Conservation (phyloP, 2,888 invertebrate genomes). For the Aphodius sticticus region DNA sequence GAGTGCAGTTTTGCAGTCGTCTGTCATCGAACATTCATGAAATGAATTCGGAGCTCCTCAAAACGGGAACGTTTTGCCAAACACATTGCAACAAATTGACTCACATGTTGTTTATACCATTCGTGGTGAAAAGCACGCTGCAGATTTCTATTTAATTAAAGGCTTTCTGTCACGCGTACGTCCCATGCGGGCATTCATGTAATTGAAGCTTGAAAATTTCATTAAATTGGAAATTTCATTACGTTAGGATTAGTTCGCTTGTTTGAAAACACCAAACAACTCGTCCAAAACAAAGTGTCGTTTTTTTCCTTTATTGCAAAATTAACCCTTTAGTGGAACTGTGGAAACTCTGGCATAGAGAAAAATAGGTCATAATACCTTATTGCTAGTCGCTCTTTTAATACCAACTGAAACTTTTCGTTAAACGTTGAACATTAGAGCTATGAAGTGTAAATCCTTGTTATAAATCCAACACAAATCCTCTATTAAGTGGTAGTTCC, state of each 20-base stretch:
- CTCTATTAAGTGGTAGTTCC: no score
- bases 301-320: not conserved
- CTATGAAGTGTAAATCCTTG: no score
- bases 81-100: not conserved
- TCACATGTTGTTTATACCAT: not conserved
- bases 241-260: not conserved
- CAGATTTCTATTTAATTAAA: not conserved
- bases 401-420: no score
- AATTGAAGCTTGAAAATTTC: not conserved
- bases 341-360: no score
- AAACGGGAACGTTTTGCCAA: not conserved
- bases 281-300: not conserved
- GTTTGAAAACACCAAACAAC: not conserved
- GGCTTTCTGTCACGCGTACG: no score
- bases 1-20: not conserved
- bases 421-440: no score
- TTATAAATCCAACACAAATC: no score
- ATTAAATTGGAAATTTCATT: not conserved
- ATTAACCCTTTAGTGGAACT: no score
- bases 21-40: not conserved
- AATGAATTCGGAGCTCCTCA: not conserved
- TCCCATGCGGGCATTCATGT: not conserved
- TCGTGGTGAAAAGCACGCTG: not conserved
- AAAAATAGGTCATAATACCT: no score
- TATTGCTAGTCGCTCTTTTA: no score